A percentile compares a stretch with the other conserved stretches of the same genome.
Evolutionary conservation across 2,888 invertebrate species (phyloP).

Genomic region (Conistra vaccinii): DNA sequence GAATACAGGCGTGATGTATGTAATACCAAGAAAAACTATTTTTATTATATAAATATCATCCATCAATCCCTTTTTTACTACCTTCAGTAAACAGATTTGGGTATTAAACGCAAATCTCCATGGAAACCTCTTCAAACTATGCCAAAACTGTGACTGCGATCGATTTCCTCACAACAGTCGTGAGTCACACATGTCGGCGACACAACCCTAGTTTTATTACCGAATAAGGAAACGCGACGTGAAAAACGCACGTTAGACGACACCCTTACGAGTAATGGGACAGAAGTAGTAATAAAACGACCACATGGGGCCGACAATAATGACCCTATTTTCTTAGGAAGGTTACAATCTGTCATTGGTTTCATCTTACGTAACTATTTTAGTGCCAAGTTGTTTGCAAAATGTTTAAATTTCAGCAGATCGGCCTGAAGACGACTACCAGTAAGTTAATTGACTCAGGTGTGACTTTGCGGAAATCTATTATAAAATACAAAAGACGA

Average conservation of each 20-base stretch:
- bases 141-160: constrained; percentile 16
- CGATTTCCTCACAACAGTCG: constrained; percentile 19
- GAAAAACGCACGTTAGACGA: constrained; percentile 58
- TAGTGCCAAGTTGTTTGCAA: not conserved
- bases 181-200: constrained; percentile 46
- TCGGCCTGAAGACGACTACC: not conserved
- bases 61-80: not conserved
- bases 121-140: constrained; percentile 7
- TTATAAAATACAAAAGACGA: too few relatives aligned
- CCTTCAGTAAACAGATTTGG: not conserved
- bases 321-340: constrained; percentile 52
- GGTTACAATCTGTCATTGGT: constrained; percentile 53
- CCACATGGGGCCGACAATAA: constrained; percentile 61
- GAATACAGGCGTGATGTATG: not conserved
- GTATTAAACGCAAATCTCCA: constrained; percentile 9
- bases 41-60: not conserved
- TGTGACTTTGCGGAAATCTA: too few relatives aligned
- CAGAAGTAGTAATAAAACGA: constrained; percentile 61
- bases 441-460: too few relatives aligned
- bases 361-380: constrained; percentile 27
- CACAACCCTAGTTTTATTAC: constrained; percentile 61
- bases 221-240: constrained; percentile 62
- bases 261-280: constrained; percentile 60
- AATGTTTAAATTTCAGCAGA: not conserved
- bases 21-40: not conserved